Conservation (phyloP, 2,797 vertebrate genomes). For the Heterohyrax brucei region DNA sequence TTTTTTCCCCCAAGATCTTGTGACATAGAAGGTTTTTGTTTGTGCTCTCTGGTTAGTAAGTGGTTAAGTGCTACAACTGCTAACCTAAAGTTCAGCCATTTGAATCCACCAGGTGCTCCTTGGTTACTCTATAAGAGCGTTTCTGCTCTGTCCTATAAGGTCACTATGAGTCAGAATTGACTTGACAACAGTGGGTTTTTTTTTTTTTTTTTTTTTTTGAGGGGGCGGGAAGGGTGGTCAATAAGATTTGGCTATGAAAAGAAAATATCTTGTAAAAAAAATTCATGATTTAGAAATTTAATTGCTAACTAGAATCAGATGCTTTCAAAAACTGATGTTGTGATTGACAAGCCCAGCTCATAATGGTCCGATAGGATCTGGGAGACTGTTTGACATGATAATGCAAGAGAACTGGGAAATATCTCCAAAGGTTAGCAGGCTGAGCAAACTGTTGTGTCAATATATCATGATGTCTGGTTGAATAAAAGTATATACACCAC, state of each 20-base stretch:
- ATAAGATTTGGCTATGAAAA: constrained; percentile 24
- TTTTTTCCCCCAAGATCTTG: constrained; percentile 47
- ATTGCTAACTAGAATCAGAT: constrained; percentile 50
- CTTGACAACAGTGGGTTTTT: too few species aligned
- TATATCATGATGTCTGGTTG: not conserved
- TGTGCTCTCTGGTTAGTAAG: constrained; percentile 9
- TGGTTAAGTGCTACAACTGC: too few species aligned
- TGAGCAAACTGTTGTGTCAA: not conserved
- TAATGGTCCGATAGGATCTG: not conserved
- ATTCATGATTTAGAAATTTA: not conserved
- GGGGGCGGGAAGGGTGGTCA: not conserved
- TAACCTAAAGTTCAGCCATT: too few species aligned
- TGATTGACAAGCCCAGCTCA: not conserved
- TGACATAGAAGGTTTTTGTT: constrained; percentile 33
- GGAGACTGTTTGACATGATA: not conserved
- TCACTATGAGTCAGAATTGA: too few species aligned
- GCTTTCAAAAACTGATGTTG: constrained; percentile 16
- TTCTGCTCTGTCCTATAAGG: too few species aligned
- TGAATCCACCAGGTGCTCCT: too few species aligned
- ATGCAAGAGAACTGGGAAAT: not conserved
- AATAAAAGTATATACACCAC: not conserved
- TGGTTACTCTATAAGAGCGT: too few species aligned
- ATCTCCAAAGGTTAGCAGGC: not conserved
- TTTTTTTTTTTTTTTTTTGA: too few species aligned
- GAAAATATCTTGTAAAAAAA: constrained; percentile 16